Percentiles rank a stretch among this genome's conserved stretches.
These are phyloP conservation scores for Pseudocheirus occidentalis DNA, from an alignment of 2,797 vertebrate species.

Conservation along the genomic window DNA sequence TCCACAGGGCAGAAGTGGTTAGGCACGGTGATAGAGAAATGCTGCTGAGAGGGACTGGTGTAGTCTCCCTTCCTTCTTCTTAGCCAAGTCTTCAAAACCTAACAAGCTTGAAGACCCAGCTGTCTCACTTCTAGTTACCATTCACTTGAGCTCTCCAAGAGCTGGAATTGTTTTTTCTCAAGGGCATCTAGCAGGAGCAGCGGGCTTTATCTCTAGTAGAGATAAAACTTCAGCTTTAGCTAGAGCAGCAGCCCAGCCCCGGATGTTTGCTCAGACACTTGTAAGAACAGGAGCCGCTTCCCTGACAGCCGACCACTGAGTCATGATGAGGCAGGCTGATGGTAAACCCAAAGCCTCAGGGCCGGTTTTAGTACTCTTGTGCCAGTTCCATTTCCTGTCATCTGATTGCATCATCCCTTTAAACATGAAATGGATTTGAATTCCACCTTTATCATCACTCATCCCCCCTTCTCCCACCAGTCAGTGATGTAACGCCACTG, in stretches of 20 bases:
- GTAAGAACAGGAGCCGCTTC: slow-evolving; percentile 50
- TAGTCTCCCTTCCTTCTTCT: neutral
- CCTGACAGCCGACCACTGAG: slow-evolving; percentile 23
- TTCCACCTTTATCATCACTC: slow-evolving; percentile 51
- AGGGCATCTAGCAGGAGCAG: neutral
- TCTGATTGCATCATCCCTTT: slow-evolving; percentile 48
- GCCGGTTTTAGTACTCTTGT: slow-evolving; percentile 52
- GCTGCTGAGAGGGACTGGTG: neutral
- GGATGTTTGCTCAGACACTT: slow-evolving; percentile 44
- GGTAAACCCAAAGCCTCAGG: slow-evolving; percentile 3
- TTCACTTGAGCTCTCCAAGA: neutral
- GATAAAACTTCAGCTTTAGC: neutral
- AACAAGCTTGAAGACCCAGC: neutral
- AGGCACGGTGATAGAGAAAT: neutral
- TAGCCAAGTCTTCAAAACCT: neutral
- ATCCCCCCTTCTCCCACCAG: neutral
- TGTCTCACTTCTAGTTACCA: neutral
- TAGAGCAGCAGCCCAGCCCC: slow-evolving; percentile 7
- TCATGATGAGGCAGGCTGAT: slow-evolving; percentile 34
- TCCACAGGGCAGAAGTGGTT: neutral
- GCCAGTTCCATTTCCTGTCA: slow-evolving; percentile 61
- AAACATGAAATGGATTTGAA: slow-evolving; percentile 49
- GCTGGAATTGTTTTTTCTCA: neutral
- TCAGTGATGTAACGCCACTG: neutral
- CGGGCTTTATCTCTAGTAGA: no score